phyloP scores from a whole-genome alignment of 2,113 vertebrate genomes.

The Notarius quadriscutis region DNA sequence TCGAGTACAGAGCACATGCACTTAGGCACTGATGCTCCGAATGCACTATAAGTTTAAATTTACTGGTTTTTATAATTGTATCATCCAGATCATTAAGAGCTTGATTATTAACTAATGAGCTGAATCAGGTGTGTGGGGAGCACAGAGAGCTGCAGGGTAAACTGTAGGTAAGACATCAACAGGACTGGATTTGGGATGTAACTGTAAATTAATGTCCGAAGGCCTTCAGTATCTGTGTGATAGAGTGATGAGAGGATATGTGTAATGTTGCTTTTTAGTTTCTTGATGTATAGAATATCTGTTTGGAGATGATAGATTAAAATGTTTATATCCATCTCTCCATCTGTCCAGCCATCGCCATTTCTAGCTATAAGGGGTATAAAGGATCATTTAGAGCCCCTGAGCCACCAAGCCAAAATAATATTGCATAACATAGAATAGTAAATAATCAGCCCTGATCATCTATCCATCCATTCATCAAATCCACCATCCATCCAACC shows the following conservation, averaged over 20 bases:
- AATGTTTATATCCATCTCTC: background rate
- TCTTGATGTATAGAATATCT: background rate
- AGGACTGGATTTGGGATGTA: background rate
- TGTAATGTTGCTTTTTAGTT: conserved; percentile 10
- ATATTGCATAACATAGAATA: background rate
- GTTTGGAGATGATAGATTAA: background rate
- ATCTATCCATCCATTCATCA: background rate
- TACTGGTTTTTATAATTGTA: background rate
- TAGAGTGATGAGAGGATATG: background rate
- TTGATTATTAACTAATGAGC: background rate
- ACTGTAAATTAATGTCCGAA: conserved; percentile 8
- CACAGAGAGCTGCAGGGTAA: background rate
- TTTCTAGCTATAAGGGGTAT: background rate
- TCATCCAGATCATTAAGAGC: background rate
- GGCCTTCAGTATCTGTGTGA: background rate
- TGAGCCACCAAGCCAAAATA: background rate
- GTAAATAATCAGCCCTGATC: background rate
- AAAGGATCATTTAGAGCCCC: background rate
- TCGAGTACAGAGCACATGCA: background rate
- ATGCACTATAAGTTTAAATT: background rate
- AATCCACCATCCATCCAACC: background rate
- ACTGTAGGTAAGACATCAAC: background rate
- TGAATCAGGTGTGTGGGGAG: background rate
- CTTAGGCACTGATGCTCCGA: background rate
- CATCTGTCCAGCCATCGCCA: background rate